Evolutionary conservation across 2,888 invertebrate genomes (phyloP).

Genomic region (Chironomus tentans): DNA sequence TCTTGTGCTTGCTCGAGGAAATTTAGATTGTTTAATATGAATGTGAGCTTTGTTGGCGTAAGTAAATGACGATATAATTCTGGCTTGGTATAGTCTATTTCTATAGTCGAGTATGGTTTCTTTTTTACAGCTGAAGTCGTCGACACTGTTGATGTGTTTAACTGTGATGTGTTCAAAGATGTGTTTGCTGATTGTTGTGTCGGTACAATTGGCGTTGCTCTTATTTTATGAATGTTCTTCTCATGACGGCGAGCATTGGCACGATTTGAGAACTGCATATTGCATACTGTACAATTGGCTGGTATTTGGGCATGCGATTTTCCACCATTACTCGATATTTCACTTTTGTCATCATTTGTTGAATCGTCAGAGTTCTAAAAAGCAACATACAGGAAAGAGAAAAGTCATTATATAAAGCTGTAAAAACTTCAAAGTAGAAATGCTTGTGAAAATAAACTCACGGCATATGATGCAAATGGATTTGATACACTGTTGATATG

Average conservation of each 20-base stretch:
- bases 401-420: background rate
- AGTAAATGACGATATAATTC: slow-evolving; percentile 39
- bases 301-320: slow-evolving; percentile 15
- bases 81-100: slow-evolving; percentile 38
- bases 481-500: slow-evolving; percentile 31
- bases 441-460: background rate
- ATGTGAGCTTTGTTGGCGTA: slow-evolving; percentile 39
- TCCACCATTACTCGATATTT: slow-evolving; percentile 5
- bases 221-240: slow-evolving; percentile 37
- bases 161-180: background rate
- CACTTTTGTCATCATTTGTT: slow-evolving; percentile 10
- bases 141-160: background rate
- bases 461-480: slow-evolving; percentile 27
- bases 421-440: too few species aligned
- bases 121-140: background rate
- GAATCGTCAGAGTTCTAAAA: slow-evolving; percentile 25
- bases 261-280: slow-evolving; percentile 41
- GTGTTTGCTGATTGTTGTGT: slow-evolving; percentile 29
- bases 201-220: slow-evolving; percentile 27
- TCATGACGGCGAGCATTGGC: slow-evolving; percentile 43
- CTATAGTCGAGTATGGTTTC: background rate
- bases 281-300: slow-evolving; percentile 38
- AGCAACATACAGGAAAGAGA: background rate
- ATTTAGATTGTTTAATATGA: slow-evolving; percentile 39
- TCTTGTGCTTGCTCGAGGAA: slow-evolving; percentile 42